Conservation (phyloP, 64 coral and sea anemone species). For the Acropora yongei region DNA sequence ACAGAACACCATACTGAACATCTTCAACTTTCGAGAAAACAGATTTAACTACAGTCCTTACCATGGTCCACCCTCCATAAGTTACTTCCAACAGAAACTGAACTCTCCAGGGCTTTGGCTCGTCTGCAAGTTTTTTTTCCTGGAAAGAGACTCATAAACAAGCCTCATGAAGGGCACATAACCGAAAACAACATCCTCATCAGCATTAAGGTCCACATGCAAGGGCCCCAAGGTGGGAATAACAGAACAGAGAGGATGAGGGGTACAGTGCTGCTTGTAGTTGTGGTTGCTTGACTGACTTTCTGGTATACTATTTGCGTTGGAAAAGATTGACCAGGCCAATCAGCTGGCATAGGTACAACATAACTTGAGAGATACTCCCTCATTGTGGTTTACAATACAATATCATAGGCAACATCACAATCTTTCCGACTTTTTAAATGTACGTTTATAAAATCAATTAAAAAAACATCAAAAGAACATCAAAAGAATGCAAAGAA, state of each 20-base stretch:
- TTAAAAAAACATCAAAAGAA: constrained; percentile 44
- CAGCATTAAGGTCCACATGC: constrained; percentile 54
- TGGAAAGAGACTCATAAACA: constrained; percentile 38
- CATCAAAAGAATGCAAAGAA: background rate
- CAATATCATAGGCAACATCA: constrained; percentile 14
- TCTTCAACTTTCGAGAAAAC: no score
- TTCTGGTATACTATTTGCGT: constrained; percentile 40
- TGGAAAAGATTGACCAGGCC: no score
- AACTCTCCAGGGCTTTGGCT: no score
- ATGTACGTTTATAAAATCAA: constrained; percentile 26
- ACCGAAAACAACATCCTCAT: constrained; percentile 42
- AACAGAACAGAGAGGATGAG: constrained; percentile 16
- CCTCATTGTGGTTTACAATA: background rate
- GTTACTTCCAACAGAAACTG: no score
- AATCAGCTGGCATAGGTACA: no score
- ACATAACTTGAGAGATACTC: constrained; percentile 25
- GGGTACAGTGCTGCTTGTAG: background rate
- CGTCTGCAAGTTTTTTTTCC: no score
- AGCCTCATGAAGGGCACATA: constrained; percentile 28
- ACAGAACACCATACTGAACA: no score
- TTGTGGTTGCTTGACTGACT: constrained; percentile 5
- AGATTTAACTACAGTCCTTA: no score
- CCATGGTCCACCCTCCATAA: no score
- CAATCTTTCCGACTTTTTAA: constrained; percentile 31
- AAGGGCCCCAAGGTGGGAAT: constrained; percentile 44